Percentiles rank a stretch among this genome's conserved stretches.
These are phyloP conservation scores for Amblyjoppa proteus DNA, from an alignment of 2,888 invertebrate genomes.

Conservation along the genomic window DNA sequence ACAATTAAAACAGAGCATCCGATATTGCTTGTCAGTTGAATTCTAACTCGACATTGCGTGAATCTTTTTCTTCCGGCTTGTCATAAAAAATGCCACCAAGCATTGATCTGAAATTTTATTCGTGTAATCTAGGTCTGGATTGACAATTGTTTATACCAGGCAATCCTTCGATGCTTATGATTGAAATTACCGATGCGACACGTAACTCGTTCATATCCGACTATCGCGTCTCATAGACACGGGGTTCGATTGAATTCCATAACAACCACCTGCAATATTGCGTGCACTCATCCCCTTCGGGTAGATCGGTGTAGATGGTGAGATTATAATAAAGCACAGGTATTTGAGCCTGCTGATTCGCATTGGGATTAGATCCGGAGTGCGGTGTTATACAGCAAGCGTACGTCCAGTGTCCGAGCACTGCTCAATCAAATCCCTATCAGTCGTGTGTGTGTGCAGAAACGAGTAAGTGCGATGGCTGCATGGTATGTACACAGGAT, in stretches of 20 bases:
- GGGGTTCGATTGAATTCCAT: conserved; percentile 16
- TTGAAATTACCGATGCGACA: background rate
- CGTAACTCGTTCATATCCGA: conserved; percentile 1
- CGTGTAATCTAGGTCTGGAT: background rate
- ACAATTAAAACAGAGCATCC: too few species aligned
- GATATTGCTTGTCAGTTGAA: too few species aligned
- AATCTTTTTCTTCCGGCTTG: too few species aligned
- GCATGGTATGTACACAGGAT: background rate
- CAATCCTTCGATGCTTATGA: background rate
- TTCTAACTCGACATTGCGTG: too few species aligned
- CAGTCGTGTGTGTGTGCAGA: conserved; percentile 9
- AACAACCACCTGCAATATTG: conserved; percentile 24
- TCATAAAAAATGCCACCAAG: too few species aligned
- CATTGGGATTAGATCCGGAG: conserved; percentile 46
- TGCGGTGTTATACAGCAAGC: background rate
- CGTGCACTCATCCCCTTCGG: conserved; percentile 8
- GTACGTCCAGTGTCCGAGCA: background rate
- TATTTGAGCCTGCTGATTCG: conserved; percentile 34
- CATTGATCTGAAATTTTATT: too few species aligned
- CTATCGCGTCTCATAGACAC: background rate
- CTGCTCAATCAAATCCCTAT: conserved; percentile 28
- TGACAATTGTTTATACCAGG: background rate
- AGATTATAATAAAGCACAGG: conserved; percentile 2
- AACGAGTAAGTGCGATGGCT: conserved; percentile 4
- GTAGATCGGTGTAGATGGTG: background rate